phyloP scores from a whole-genome alignment of 2,113 vertebrate species.

The Bettongia penicillata region DNA sequence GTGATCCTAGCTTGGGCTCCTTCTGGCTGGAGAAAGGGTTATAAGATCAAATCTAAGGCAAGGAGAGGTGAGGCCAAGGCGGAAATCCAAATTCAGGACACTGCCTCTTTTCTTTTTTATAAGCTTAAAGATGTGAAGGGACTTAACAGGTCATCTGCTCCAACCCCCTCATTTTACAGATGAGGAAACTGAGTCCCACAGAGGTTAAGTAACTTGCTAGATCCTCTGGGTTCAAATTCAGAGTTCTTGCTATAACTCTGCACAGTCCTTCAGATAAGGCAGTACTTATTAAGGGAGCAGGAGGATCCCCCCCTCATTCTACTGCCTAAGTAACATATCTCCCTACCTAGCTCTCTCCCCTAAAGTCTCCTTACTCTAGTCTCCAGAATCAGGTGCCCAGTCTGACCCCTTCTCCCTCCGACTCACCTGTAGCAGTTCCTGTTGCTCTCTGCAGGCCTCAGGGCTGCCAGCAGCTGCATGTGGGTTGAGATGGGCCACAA shows the following conservation, averaged over 20 bases:
- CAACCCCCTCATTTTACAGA: neutral
- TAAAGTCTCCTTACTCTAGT: neutral
- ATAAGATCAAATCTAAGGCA: neutral
- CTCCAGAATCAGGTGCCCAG: neutral
- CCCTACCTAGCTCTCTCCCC: neutral
- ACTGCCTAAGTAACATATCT: neutral
- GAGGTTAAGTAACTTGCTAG: neutral
- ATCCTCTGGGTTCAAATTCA: neutral
- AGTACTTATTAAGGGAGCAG: neutral
- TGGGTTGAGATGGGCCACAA: slow-evolving; percentile 82
- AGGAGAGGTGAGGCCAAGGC: neutral
- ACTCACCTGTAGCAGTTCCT: slow-evolving; percentile 92
- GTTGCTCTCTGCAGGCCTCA: slow-evolving; percentile 89
- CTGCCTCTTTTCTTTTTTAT: neutral
- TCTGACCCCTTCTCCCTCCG: neutral
- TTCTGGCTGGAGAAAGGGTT: neutral
- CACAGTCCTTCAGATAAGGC: neutral
- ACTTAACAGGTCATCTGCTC: neutral
- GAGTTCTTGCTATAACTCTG: neutral
- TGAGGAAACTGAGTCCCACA: neutral
- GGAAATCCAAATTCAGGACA: neutral
- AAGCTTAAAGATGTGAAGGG: neutral
- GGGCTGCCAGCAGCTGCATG: slow-evolving; percentile 80
- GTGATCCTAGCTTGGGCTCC: neutral
- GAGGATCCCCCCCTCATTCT: neutral